Percentiles rank a stretch among this genome's conserved stretches.
These are phyloP conservation scores for Scolopax bukidnonensis DNA, from an alignment of 2,797 vertebrate genomes.

Conservation along the genomic window DNA sequence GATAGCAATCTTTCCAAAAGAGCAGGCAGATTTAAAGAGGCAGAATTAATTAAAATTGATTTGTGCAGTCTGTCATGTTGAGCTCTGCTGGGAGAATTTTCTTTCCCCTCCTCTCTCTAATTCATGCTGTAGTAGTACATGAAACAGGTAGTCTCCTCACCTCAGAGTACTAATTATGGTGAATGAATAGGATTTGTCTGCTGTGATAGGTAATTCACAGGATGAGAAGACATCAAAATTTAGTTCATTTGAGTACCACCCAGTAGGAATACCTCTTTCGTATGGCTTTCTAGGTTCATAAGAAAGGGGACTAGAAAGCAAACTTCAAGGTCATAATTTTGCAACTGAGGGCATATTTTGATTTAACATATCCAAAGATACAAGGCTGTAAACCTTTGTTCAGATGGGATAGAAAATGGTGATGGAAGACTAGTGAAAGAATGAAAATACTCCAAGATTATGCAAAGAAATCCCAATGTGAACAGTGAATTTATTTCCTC, in stretches of 20 bases:
- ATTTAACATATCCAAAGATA: neutral
- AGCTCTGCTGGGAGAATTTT: slow-evolving; percentile 44
- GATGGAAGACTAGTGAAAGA: neutral
- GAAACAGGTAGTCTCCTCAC: slow-evolving; percentile 47
- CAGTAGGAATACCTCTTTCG: slow-evolving; percentile 18
- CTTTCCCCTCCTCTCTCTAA: slow-evolving; percentile 14
- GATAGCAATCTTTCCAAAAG: slow-evolving; percentile 76
- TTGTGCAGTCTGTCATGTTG: slow-evolving; percentile 63
- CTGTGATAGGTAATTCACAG: slow-evolving; percentile 3
- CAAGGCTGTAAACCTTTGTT: neutral
- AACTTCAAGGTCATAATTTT: slow-evolving; percentile 41
- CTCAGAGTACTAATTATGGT: slow-evolving; percentile 69
- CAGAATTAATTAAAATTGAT: slow-evolving; percentile 82
- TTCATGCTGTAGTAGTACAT: slow-evolving; percentile 39
- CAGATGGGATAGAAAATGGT: neutral
- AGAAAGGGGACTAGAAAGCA: slow-evolving; percentile 19
- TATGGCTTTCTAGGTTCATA: neutral
- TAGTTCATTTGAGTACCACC: slow-evolving; percentile 41
- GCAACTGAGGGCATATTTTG: neutral
- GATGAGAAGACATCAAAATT: slow-evolving; percentile 46
- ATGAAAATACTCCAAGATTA: neutral
- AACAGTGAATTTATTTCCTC: neutral
- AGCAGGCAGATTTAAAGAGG: slow-evolving; percentile 74
- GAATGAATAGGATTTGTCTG: slow-evolving; percentile 63
- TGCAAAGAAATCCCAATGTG: neutral